Percentiles rank a stretch among this genome's conserved stretches.
Conservation (phyloP, 2,113 vertebrate genomes). For the Chionis minor region DNA sequence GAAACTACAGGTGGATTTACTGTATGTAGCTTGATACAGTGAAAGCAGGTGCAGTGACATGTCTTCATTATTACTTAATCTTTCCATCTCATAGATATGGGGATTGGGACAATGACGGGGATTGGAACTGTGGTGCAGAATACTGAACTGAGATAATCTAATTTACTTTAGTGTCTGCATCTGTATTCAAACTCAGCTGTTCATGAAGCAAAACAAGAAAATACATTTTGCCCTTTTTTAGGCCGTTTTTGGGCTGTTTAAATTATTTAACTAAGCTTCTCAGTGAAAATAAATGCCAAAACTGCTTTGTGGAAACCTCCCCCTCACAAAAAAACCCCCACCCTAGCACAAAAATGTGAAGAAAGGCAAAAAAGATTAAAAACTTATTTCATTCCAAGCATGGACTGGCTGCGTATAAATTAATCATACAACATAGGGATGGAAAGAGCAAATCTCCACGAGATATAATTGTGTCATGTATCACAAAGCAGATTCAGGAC, state of each 20-base stretch:
- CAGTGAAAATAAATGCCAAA: slow-evolving; percentile 6
- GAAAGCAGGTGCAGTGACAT: slow-evolving; percentile 59
- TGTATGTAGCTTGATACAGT: not conserved
- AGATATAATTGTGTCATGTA: slow-evolving; percentile 10
- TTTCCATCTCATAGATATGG: slow-evolving; percentile 22
- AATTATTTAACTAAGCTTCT: slow-evolving; percentile 30
- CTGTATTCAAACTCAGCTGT: slow-evolving; percentile 52
- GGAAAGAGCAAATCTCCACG: slow-evolving; percentile 8
- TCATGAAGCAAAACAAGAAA: slow-evolving; percentile 36
- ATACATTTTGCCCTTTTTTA: slow-evolving; percentile 3
- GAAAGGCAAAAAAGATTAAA: slow-evolving; percentile 27
- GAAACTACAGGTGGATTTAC: not conserved
- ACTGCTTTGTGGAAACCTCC: not conserved
- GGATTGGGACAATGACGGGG: slow-evolving; percentile 27
- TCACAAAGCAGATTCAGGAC: slow-evolving; percentile 25
- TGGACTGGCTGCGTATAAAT: not conserved
- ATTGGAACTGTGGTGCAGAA: slow-evolving; percentile 37
- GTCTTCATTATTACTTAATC: slow-evolving; percentile 65
- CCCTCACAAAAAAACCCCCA: not conserved
- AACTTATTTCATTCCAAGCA: slow-evolving; percentile 27
- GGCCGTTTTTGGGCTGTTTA: not conserved
- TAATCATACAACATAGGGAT: slow-evolving; percentile 17
- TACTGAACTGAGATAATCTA: slow-evolving; percentile 43
- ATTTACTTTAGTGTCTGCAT: slow-evolving; percentile 50
- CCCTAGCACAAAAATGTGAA: not conserved